Evolutionary conservation across 2,888 invertebrate species (phyloP).

Genomic region (Capitulum mitella): DNA sequence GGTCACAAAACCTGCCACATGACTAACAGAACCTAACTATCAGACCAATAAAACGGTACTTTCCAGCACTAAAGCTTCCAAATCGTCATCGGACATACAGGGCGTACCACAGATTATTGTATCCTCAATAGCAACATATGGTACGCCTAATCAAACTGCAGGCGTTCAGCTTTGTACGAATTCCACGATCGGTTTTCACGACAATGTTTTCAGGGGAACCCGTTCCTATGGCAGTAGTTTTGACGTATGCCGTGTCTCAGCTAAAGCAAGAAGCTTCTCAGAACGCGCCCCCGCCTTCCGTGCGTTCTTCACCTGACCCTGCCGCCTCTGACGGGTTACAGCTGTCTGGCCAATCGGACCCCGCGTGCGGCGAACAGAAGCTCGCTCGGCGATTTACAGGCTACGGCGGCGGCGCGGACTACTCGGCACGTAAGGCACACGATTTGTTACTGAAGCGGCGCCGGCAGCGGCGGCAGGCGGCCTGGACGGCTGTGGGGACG

Average conservation of each 20-base stretch:
- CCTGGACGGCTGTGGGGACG: no score
- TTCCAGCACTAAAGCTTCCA: background rate
- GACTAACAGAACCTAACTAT: background rate
- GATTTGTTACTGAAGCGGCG: background rate
- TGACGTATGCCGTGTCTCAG: background rate
- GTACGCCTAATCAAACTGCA: background rate
- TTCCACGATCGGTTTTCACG: background rate
- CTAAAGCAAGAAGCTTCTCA: no score
- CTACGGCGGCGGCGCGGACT: background rate
- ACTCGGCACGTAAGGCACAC: background rate
- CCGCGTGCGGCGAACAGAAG: no score
- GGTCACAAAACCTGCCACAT: background rate
- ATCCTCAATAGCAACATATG: no score
- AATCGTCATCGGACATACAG: background rate
- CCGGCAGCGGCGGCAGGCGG: background rate
- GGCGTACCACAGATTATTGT: background rate
- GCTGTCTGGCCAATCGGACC: no score
- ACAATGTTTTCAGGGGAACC: background rate
- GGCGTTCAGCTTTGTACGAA: background rate
- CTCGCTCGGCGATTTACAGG: background rate
- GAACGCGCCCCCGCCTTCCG: no score
- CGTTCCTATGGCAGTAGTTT: background rate
- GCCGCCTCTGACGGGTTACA: no score
- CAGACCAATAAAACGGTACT: background rate
- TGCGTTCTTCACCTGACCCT: no score